phyloP scores from a whole-genome alignment of 1,140 invertebrate genomes.

The Diorhabda carinulata region DNA sequence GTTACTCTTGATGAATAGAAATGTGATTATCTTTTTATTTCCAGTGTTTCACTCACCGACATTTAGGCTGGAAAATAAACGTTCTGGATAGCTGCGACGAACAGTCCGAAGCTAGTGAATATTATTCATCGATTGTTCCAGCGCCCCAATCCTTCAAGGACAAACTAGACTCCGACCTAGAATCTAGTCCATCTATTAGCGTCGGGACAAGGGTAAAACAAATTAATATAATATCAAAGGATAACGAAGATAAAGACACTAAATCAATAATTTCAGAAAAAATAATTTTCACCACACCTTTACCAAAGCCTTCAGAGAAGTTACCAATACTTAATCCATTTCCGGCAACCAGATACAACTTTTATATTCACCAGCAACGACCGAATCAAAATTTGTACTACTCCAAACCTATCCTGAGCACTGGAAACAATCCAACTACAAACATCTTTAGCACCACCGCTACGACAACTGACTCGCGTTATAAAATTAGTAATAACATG shows the following conservation, averaged over 20 bases:
- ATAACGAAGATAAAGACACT: constrained; percentile 31
- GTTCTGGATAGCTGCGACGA: constrained; percentile 77
- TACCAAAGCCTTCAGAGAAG: not conserved
- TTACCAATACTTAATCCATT: constrained; percentile 9
- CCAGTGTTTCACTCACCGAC: constrained; percentile 87
- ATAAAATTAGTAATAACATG: constrained; percentile 9
- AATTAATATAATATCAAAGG: constrained; percentile 49
- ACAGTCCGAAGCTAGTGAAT: constrained; percentile 54
- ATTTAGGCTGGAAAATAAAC: constrained; percentile 93
- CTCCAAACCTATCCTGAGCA: constrained; percentile 11
- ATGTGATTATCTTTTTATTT: constrained; percentile 15
- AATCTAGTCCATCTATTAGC: constrained; percentile 60
- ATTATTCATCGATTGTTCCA: constrained; percentile 49
- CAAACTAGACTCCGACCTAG: constrained; percentile 53
- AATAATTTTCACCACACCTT: not conserved
- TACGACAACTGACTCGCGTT: constrained; percentile 15
- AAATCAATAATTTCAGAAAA: constrained; percentile 37
- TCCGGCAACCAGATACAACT: not conserved
- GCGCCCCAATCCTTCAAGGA: constrained; percentile 41
- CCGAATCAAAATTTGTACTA: not conserved
- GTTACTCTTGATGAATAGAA: not conserved
- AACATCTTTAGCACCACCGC: constrained; percentile 7
- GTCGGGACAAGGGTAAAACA: constrained; percentile 69
- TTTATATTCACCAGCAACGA: not conserved
- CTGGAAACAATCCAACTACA: not conserved